These are phyloP conservation scores for Hydrophis major DNA, from an alignment of 2,797 vertebrate species.

Conservation along the genomic window DNA sequence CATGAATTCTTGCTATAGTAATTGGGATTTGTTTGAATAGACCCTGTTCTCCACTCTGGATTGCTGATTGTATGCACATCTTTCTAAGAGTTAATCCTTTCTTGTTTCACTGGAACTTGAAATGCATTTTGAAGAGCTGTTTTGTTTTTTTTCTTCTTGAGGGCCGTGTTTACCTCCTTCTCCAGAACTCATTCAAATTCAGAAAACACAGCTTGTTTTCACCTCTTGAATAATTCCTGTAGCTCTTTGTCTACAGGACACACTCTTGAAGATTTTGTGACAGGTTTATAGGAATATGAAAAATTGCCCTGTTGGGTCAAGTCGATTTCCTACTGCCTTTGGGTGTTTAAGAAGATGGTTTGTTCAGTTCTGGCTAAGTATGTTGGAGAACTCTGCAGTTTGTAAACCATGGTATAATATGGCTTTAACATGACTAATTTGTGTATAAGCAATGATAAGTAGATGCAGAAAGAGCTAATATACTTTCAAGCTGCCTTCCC, in stretches of 20 bases:
- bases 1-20: neutral
- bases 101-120: neutral
- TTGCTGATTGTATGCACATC: neutral
- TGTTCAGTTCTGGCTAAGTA: neutral
- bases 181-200: neutral
- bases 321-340: neutral
- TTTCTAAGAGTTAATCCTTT: neutral
- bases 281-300: neutral
- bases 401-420: neutral
- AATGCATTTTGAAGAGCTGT: neutral
- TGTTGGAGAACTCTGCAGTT: neutral
- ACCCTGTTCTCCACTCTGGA: neutral
- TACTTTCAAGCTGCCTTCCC: neutral
- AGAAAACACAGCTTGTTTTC: neutral
- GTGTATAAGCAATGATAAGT: neutral
- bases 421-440: neutral
- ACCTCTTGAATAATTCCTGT: neutral
- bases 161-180: neutral
- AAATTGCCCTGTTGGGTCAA: neutral
- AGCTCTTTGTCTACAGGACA: neutral
- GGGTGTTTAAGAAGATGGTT: neutral
- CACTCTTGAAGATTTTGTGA: neutral
- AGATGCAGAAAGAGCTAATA: neutral
- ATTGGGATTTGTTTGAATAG: neutral
- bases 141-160: neutral